phyloP scores from a whole-genome alignment of 1,140 invertebrate species.

The Pseudoatta argentina region DNA sequence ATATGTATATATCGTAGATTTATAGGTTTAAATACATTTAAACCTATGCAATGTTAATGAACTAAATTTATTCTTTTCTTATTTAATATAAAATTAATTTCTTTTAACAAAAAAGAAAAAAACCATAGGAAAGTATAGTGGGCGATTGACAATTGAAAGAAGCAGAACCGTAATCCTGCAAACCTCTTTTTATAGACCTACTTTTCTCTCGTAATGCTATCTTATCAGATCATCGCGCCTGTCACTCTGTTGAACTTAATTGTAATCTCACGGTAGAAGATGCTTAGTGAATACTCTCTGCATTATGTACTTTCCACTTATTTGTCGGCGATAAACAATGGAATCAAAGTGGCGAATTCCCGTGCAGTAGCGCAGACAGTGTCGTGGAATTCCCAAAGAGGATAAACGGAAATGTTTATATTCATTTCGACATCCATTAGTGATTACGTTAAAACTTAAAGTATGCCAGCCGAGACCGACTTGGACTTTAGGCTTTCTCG shows the following conservation, averaged over 20 bases:
- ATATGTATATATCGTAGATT: neutral
- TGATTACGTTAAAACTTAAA: slow-evolving; percentile 78
- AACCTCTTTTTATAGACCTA: slow-evolving; percentile 1
- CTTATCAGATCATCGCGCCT: slow-evolving; percentile 25
- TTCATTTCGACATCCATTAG: slow-evolving; percentile 83
- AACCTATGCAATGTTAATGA: neutral
- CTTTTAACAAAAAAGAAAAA: neutral
- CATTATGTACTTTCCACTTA: slow-evolving; percentile 1
- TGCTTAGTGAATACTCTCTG: slow-evolving; percentile 9
- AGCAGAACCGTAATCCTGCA: neutral
- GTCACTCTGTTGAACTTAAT: slow-evolving; percentile 32
- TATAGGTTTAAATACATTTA: neutral
- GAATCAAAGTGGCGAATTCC: slow-evolving; percentile 53
- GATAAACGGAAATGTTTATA: slow-evolving; percentile 81
- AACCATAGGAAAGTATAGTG: neutral
- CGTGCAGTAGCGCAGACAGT: slow-evolving; percentile 54
- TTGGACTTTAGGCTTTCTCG: slow-evolving; percentile 41
- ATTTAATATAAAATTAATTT: neutral
- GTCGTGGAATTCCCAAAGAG: slow-evolving; percentile 76
- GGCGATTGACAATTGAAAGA: neutral
- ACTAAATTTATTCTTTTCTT: neutral
- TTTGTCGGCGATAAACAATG: slow-evolving; percentile 30
- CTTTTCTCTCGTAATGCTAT: neutral
- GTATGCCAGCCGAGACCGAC: slow-evolving; percentile 29
- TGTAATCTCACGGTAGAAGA: neutral